These are phyloP conservation scores for Aleiodes sp. DNA, from an alignment of 1,140 invertebrate genomes.

Conservation along the genomic window DNA sequence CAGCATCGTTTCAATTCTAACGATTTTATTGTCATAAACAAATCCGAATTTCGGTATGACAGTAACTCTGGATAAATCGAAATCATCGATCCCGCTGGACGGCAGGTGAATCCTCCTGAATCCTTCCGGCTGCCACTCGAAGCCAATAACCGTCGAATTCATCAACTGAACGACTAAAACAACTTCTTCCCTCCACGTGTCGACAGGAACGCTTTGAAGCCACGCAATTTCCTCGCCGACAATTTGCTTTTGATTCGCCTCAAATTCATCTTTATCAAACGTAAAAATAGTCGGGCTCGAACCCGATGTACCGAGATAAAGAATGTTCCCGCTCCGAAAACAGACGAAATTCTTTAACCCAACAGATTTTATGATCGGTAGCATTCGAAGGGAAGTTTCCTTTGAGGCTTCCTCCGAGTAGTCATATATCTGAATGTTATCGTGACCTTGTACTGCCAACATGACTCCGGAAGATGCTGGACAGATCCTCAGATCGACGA, in stretches of 20 bases:
- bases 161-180: slow-evolving; percentile 48
- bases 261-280: slow-evolving; percentile 38
- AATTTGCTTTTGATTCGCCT: slow-evolving; percentile 29
- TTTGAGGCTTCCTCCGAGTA: slow-evolving; percentile 34
- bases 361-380: slow-evolving; percentile 39
- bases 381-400: slow-evolving; percentile 26
- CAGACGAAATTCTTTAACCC: slow-evolving; percentile 45
- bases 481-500: slow-evolving; percentile 41
- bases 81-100: slow-evolving; percentile 31
- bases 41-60: slow-evolving; percentile 52
- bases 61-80: slow-evolving; percentile 45
- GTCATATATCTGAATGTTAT: slow-evolving; percentile 45
- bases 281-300: slow-evolving; percentile 41
- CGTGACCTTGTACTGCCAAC: slow-evolving; percentile 37
- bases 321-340: slow-evolving; percentile 50
- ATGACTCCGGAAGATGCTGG: slow-evolving; percentile 29
- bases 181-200: slow-evolving; percentile 55
- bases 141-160: slow-evolving; percentile 42
- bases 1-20: slow-evolving; percentile 41
- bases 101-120: slow-evolving; percentile 43
- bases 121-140: slow-evolving; percentile 46
- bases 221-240: slow-evolving; percentile 45
- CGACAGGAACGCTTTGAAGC: slow-evolving; percentile 43
- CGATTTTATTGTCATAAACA: slow-evolving; percentile 40
- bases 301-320: slow-evolving; percentile 49